Evolutionary conservation across 2,888 invertebrate genomes (phyloP), one percentile per base, ranked within the genome.

Genomic region (Atherix ibis): DNA sequence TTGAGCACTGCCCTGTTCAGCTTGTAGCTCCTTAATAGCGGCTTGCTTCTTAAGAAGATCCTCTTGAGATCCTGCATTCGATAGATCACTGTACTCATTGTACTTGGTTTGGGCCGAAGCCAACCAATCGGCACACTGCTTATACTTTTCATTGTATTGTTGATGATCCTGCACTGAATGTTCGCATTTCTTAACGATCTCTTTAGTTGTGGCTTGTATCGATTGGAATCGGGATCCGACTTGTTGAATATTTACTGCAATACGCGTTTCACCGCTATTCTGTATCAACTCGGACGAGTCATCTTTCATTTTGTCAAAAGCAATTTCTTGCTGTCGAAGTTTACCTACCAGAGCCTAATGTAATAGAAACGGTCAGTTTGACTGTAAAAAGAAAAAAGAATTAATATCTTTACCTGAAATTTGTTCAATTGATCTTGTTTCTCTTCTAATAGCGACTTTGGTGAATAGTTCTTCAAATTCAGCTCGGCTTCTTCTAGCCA

Each of bases 141-240:
- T 77, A 50, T 87, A 85, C 46, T 85, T 87, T 2, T 82, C 81
- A 48, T 77, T 72, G 51, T 80, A 89, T 1, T 70, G 65, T 40
- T 73, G 72, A 46, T 91, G 88, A 50, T 88, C 87, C 34, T 70
- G 67, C 1, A 84, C 76, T 5, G 87, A 79, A 63, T 88, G 84
- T 48, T 89, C 88, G 50, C 88, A 89, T 62, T 89, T 91, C 56
- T 88, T 88, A 2, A 88, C 73, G 18, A 91, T 73, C 59, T 91
- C 89, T 62, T 82, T 85, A 2, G 85, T 78, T 0, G 89, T 88
- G 1, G 78, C 74, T 56, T 88, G 85, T 31, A 89, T 77, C 0
- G 88, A 81, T 55, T 89, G 87, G 64, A 88, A 89, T 37, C 89
- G 68, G 4, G 88, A 87, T 2, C 83, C 80, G 40, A 89, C 77